Evolutionary conservation across 2,113 vertebrate species (phyloP), one percentile per base, ranked within the genome.

Genomic region (Abramis brama): DNA sequence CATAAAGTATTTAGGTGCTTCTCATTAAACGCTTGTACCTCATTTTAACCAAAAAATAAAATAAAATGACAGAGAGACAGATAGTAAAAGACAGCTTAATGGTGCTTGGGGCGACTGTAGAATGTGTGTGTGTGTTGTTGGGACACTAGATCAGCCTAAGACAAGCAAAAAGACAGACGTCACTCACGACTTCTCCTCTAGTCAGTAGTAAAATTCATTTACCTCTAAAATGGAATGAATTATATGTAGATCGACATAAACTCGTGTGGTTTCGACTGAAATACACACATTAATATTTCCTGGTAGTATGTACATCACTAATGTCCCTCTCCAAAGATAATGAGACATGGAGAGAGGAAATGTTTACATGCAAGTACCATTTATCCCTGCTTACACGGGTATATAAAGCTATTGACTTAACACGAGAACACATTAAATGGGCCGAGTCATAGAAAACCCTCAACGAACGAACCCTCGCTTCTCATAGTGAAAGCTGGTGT

Each of bases 151-250:
- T 45, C 59, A 27, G 43, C 33, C 50, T 57, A 43, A 43, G 21
- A 30, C 5, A 17, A 45, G 21, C 27, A 86, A 86, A 23, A 17
- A 86, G 30, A 85, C 78, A 70, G 47, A 71, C 27, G n/a, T 57
- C 15, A 68, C 74, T 55, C 79, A 71, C 84, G 85, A n/a, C 68
- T 88, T 83, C 91, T 89, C 88, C 82, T 89, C 86, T 90, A 91
- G 91, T 95, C 94, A 95, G 94, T 95, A 95, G 94, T 94, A 92
- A 88, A 93, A 86, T 77, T 91, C 90, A 92, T 82, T 21, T 88
- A 89, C 68, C 89, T 77, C 36, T 47, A 88, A 86, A 90, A 77
- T 15, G 12, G 27, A 78, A 60, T 83, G n/a, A 76, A 82, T 64
- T 78, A 78, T n/a, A n/a, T 33, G 25, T 62, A 50, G 30, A 89